Base-by-base conservation (phyloP, 2,797 vertebrate genomes). In the Platalea minor region DNA sequence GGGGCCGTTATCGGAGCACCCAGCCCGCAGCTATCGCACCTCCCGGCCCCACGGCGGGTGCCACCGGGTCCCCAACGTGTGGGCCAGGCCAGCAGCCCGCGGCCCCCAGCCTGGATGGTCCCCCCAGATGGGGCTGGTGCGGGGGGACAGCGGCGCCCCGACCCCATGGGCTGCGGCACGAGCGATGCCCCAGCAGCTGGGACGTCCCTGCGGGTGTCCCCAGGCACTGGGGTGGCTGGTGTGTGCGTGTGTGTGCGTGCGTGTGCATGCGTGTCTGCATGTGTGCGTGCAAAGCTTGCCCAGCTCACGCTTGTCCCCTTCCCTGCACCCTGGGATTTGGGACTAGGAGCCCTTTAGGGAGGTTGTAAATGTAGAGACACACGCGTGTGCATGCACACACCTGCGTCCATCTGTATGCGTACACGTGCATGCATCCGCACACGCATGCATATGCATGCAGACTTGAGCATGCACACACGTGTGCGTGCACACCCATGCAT, bases 351-450 rank as follows among this genome's bases (percentile, higher is more conserved):
- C 17, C 53, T 37, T 33, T 0, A 7, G 79, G 8, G 17, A 28
- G 5, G 31, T 3, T 50, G 51, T 3, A 7, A 4, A 11, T 0
- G 14, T 0, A 5, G 51, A 5, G 51, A 41, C 17, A 5, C 25
- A 1, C 4, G 0, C 1, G 0, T 0, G 11, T 11, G 39, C 3
- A 1, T 4, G 45, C 25, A 46, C 45, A 46, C 19, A 20, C 18
- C 4, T 20, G 45, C 9, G 9, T 46, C 11, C 9, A 46, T 20
- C 9, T 21, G 45, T 21, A 20, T 10, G 45, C 45, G 19, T 19
- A 11, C 45, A 20, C 9, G 46, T 48, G 46, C 46, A 41, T 41
- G 39, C 39, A 41, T 13, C 39, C 13, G 39, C 39, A 41, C 39
- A 48, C 21, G 46, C 21, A 12, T 5, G 19, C 8, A 13, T 11